These are phyloP conservation scores for Siniperca undulata DNA, from an alignment of 2,797 vertebrate genomes.

Conservation along the genomic window DNA sequence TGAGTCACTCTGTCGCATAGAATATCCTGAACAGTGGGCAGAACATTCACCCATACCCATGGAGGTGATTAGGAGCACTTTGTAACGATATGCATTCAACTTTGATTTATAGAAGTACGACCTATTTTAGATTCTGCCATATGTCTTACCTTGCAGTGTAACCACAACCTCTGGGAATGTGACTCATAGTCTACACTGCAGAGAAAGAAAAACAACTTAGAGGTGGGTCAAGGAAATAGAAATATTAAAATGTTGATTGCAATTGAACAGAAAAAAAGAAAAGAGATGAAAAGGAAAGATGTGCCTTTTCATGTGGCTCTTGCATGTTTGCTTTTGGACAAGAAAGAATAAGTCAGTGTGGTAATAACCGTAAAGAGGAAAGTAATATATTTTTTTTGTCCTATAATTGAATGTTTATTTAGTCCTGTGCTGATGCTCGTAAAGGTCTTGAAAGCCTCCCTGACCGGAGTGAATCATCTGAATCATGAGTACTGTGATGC, in stretches of 20 bases:
- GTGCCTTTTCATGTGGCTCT: neutral
- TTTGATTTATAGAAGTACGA: slow-evolving; percentile 43
- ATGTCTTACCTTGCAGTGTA: slow-evolving; percentile 33
- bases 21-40: slow-evolving; percentile 2
- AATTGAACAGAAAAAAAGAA: neutral
- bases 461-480: slow-evolving; percentile 41
- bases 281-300: neutral
- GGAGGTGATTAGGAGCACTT: slow-evolving; percentile 50
- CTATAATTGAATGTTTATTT: slow-evolving; percentile 30
- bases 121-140: slow-evolving; percentile 24
- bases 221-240: neutral
- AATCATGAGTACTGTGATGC: slow-evolving; percentile 22
- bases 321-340: slow-evolving; percentile 5
- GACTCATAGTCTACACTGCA: slow-evolving; percentile 33
- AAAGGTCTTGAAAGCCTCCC: slow-evolving; percentile 27
- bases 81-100: slow-evolving; percentile 30
- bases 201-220: slow-evolving; percentile 7
- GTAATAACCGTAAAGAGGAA: slow-evolving; percentile 6
- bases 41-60: slow-evolving; percentile 7
- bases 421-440: neutral
- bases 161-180: slow-evolving; percentile 26
- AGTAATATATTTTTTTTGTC: neutral
- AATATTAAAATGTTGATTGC: slow-evolving; percentile 10
- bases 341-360: slow-evolving; percentile 2
- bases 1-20: slow-evolving; percentile 58